Percentiles rank a stretch among this genome's conserved stretches.
These are phyloP conservation scores for Miltochrista miniata DNA, from an alignment of 2,888 invertebrate species.

Conservation along the genomic window DNA sequence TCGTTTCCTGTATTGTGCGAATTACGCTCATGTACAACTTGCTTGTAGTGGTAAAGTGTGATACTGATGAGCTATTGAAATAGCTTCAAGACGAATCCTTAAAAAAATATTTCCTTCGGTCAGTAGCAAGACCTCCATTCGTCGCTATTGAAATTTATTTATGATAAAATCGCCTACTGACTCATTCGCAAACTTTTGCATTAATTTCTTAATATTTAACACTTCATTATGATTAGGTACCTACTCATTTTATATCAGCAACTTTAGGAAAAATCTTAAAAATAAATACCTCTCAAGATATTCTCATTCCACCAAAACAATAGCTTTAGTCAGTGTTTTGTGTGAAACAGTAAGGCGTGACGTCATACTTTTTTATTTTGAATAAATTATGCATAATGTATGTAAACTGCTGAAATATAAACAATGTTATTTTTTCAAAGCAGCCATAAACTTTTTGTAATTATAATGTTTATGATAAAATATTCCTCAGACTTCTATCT, in stretches of 20 bases:
- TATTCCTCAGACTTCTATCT: too few species aligned
- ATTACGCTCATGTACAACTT: too few species aligned
- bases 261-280: neutral
- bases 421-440: neutral
- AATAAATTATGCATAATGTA: neutral
- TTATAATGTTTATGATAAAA: neutral
- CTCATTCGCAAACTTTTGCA: too few species aligned
- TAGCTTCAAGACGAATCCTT: too few species aligned
- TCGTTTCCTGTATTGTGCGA: neutral
- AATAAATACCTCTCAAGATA: neutral
- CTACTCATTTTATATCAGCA: too few species aligned
- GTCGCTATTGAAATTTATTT: too few species aligned
- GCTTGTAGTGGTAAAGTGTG: neutral
- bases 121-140: too few species aligned
- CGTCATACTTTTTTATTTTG: constrained; percentile 3
- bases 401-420: neutral
- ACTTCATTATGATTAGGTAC: neutral
- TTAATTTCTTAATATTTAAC: neutral
- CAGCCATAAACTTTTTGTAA: neutral
- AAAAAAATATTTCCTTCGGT: too few species aligned
- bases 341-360: constrained; percentile 1
- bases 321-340: neutral
- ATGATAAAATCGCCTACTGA: too few species aligned
- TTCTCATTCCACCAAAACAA: neutral
- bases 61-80: too few species aligned